Evolutionary conservation across 2,888 invertebrate species (phyloP), one percentile per base, ranked within the genome.

Genomic region (Laspeyria flexula): DNA sequence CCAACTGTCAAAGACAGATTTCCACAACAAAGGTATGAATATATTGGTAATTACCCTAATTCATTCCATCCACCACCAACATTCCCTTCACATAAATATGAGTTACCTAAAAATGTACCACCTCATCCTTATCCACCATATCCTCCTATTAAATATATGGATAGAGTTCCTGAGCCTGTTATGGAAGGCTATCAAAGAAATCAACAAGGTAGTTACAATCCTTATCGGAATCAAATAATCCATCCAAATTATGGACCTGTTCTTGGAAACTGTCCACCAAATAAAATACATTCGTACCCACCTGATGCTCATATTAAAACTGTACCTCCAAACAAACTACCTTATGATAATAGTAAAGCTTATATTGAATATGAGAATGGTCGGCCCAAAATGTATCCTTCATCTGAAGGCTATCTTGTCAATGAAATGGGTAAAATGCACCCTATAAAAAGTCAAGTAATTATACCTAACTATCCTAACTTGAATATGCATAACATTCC

Each of bases 1-100:
- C 89, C 90, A 52, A 65, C 75, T 50, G 58, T 82, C 18, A 93
- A 92, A 71, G 91, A 92, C 43, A 77, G 88, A 55, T 86, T 81
- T 68, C 83, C 81, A 46, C 90, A 85, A 56, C 56, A 84, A 71
- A 89, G 92, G 87, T 92, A 91, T 89, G 91, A 92, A 57, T 91
- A 89, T 81, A 70, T 88, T 65, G 70, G 70, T 79, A 90, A 88
- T 75, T 90, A 86, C 74, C 58, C 85, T 53, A 86, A 79, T 68
- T 76, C 86, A 62, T 88, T 85, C 66, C 88, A 89, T 65, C 82
- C 88, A 49, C 81, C 83, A 27, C 74, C 82, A 47, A 69, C 83
- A 34, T 82, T 81, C 61, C 73, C 83, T 27, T 52, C 85, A 45
- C 85, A 86, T 62, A 88, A 88, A 74, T 90, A 86, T 86, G 89